A percentile compares a stretch with the other conserved stretches of the same genome.
Conservation (phyloP, 2,888 invertebrate genomes). For the Pedicia rivosa region DNA sequence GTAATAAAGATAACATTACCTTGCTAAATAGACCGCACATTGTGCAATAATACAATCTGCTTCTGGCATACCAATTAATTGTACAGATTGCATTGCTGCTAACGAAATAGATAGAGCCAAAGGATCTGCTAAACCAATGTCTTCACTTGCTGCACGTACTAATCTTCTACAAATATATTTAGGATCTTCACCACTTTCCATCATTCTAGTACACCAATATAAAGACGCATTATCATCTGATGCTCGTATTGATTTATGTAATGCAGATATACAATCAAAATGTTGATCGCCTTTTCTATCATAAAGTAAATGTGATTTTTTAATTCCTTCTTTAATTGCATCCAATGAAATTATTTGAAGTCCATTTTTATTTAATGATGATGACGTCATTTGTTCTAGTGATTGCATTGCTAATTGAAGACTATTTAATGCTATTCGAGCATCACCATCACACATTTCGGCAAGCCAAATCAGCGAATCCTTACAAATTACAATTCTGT, state of each 20-base stretch:
- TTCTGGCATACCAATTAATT: conserved; percentile 68
- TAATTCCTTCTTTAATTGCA: conserved; percentile 55
- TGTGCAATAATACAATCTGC: conserved; percentile 62
- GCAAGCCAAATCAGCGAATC: conserved; percentile 52
- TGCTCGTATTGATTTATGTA: conserved; percentile 70
- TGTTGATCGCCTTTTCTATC: conserved; percentile 69
- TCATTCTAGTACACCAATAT: conserved; percentile 68
- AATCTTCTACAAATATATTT: conserved; percentile 58
- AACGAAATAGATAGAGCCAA: conserved; percentile 50
- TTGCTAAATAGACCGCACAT: conserved; percentile 58
- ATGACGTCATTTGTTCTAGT: conserved; percentile 15
- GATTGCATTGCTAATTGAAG: conserved; percentile 53
- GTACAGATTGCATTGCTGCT: conserved; percentile 61
- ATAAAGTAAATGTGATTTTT: conserved; percentile 62
- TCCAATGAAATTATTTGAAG: conserved; percentile 39
- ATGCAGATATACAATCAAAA: conserved; percentile 65
- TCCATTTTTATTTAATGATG: conserved; percentile 16
- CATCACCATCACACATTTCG: conserved; percentile 68
- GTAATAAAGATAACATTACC: no score
- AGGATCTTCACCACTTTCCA: conserved; percentile 67
- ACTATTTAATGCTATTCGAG: conserved; percentile 58
- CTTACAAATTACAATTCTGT: conserved; percentile 26
- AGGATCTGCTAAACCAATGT: conserved; percentile 54
- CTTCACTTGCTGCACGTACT: conserved; percentile 59
- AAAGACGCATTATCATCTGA: conserved; percentile 65